Evolutionary conservation across 2,797 vertebrate genomes (phyloP).

Genomic region (Gorsachius magnificus): DNA sequence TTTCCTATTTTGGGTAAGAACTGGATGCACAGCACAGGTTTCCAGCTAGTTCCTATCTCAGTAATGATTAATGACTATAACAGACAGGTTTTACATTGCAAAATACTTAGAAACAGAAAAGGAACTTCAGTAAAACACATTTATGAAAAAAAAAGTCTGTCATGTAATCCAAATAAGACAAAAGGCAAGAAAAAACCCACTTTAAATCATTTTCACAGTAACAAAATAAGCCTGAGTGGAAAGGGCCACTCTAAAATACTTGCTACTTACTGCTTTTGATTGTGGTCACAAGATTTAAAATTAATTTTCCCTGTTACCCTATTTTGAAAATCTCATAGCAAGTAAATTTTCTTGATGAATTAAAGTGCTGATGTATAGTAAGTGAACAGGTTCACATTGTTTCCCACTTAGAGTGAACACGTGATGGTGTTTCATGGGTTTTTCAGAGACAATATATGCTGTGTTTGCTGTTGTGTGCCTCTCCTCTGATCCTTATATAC

Average conservation of each 20-base stretch:
- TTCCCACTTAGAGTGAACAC: too few species aligned
- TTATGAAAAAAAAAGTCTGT: neutral
- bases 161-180: neutral
- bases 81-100: neutral
- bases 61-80: neutral
- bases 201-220: neutral
- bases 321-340: neutral
- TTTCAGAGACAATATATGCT: neutral
- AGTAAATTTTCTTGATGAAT: neutral
- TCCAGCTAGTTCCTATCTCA: neutral
- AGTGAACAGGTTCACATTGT: neutral
- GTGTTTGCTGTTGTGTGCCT: neutral
- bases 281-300: neutral
- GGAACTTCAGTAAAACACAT: neutral
- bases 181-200: neutral
- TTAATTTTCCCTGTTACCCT: neutral
- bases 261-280: neutral
- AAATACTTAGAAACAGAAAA: neutral
- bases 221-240: neutral
- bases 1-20: neutral
- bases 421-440: accelerated
- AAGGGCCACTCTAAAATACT: neutral
- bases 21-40: neutral
- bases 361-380: neutral
- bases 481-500: neutral